Evolutionary conservation across 1,140 invertebrate species (phyloP).

Genomic region (Danaus plexippus): DNA sequence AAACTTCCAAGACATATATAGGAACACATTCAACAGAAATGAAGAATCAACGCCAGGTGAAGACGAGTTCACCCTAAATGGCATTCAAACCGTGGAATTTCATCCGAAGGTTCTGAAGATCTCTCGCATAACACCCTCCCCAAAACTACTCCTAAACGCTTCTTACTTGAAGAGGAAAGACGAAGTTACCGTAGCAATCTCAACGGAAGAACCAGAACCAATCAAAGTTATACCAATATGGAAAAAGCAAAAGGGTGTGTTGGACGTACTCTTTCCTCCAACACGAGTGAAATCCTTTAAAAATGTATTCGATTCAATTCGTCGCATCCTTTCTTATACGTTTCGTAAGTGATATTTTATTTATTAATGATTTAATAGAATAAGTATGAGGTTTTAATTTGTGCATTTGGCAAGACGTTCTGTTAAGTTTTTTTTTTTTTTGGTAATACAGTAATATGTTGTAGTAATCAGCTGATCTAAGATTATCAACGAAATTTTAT

Average conservation of each 20-base stretch:
- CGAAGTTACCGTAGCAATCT: background rate
- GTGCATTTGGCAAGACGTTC: too few relatives aligned
- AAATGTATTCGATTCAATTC: slow-evolving; percentile 35
- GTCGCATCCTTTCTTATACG: slow-evolving; percentile 36
- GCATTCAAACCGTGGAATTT: slow-evolving; percentile 25
- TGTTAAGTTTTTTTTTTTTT: too few relatives aligned
- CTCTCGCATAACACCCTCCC: slow-evolving; percentile 13
- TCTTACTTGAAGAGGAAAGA: slow-evolving; percentile 14
- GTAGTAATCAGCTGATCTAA: too few relatives aligned
- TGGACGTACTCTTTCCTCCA: slow-evolving; percentile 41
- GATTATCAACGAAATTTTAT: too few relatives aligned
- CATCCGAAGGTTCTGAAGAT: slow-evolving; percentile 22
- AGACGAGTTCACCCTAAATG: slow-evolving; percentile 23
- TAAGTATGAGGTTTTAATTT: too few relatives aligned
- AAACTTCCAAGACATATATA: slow-evolving; percentile 38
- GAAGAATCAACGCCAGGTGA: slow-evolving; percentile 6
- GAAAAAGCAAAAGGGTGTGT: slow-evolving; percentile 32
- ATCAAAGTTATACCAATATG: slow-evolving; percentile 23
- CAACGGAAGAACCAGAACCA: slow-evolving; percentile 20
- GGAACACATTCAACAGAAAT: slow-evolving; percentile 17
- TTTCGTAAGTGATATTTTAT: slow-evolving; percentile 21
- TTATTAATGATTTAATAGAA: background rate
- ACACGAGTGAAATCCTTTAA: slow-evolving; percentile 40
- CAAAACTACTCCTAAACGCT: slow-evolving; percentile 14
- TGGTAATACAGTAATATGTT: too few relatives aligned